phyloP scores from a whole-genome alignment of 2,888 invertebrate species.

The Cantharis rustica region DNA sequence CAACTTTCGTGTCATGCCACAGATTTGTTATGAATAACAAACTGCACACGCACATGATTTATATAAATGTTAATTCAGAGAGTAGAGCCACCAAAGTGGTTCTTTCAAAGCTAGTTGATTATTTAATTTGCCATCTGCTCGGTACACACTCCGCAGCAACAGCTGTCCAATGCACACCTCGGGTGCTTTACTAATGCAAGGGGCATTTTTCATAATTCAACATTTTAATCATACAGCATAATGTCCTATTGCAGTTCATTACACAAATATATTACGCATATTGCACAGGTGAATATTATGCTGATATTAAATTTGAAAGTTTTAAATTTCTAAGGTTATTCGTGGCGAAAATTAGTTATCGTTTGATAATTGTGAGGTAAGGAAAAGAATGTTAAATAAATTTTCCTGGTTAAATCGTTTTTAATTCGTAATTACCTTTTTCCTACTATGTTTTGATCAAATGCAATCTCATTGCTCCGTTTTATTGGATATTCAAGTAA shows the following conservation, averaged over 20 bases:
- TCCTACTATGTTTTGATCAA: neutral
- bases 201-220: constrained; percentile 27
- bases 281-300: neutral
- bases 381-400: neutral
- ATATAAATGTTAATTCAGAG: constrained; percentile 35
- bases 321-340: neutral
- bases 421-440: neutral
- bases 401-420: neutral
- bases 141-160: constrained; percentile 31
- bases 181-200: constrained; percentile 21
- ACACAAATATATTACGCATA: neutral
- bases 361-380: neutral
- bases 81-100: constrained; percentile 30
- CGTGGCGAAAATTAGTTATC: neutral
- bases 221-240: constrained; percentile 22
- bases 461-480: neutral
- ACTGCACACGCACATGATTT: constrained; percentile 32
- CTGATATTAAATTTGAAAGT: neutral
- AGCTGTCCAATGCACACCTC: constrained; percentile 28
- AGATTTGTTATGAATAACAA: constrained; percentile 19
- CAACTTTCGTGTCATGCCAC: neutral
- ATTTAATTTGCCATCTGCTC: constrained; percentile 38
- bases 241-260: constrained; percentile 9
- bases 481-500: neutral
- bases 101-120: constrained; percentile 36